Base-by-base conservation (phyloP, 2,113 vertebrate species). In the Tachuris rubrigastra region DNA sequence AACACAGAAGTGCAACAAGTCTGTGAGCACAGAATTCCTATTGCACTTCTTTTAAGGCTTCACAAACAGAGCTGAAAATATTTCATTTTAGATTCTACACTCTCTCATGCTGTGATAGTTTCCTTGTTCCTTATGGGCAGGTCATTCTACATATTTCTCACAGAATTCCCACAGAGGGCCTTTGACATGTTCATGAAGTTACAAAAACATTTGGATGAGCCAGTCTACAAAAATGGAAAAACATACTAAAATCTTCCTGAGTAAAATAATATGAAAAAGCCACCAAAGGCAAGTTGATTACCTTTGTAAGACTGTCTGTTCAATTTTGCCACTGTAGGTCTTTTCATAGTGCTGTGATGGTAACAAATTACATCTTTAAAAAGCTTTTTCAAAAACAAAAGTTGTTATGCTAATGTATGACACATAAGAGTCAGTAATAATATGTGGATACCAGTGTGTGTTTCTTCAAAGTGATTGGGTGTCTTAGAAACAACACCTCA, bases 121-220 rank as follows among this genome's bases (percentile, higher is more conserved):
- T 97, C 94, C 93, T 97, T 97, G 35, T 98, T 97, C 97, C 92
- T 97, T 94, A 96, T 91, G 91, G 94, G 94, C 96, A 95, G 97
- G 97, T 97, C 97, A 98, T 95, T 94, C 95, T 97, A 90, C 92
- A 98, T 98, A 97, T 97, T 98, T 98, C 98, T 97, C 98, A 98
- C 83, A 98, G 97, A 98, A 98, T 98, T 97, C 97, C 97, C 93
- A 68, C 97, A 98, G 98, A 98, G 97, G 97, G 98, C 97, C 98
- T 98, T 98, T 98, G 97, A 97, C 97, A 96, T 1, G 0, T 85
- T 97, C 93, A 97, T 50, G 75, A 96, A 97, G 96, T 96, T 98
- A 96, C 66, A 97, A 98, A 98, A 98, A 98, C 97, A 98, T 98
- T 97, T 96, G 65, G 90, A 96, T 97, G 97, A 98, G 83, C 85